Base-by-base conservation (phyloP, 2,797 vertebrate genomes). In the Cichlasoma orientale region DNA sequence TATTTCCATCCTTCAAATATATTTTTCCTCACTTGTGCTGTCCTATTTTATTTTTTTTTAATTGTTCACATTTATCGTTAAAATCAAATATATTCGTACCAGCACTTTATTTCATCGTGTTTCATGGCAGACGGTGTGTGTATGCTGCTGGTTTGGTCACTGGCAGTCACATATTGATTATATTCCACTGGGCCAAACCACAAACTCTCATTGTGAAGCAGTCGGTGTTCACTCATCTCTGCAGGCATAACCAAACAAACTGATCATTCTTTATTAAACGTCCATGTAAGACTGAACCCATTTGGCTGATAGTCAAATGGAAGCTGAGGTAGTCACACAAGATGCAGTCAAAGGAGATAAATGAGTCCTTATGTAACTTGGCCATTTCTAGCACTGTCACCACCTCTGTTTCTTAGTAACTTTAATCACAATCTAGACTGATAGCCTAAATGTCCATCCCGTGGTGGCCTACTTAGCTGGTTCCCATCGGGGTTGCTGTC, bases 41-140 rank as follows among this genome's bases (percentile, higher is more conserved):
- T 85, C 79, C 80, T 80, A 56, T 82, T 73, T 66, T 47, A 3
- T 4, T 86, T 88, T 86, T 78, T 90, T 88, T 87, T 77, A 87
- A 84, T 23, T 86, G 86, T 94, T 81, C 88, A 92, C 89, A 89
- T 90, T 90, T 92, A 83, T 92, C 89, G 85, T 93, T 88, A 38
- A 86, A 92, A 82, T 88, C 83, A 91, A 91, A 91, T 90, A 84
- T 92, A 90, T 94, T 90, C 91, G 93, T 94, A 95, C 91, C 90
- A 94, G 94, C 95, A 96, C 96, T 96, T 96, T 96, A 96, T 95
- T 94, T 94, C 90, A 83, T 92, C 90, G 92, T 93, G 92, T 93
- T 84, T 84, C 76, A 80, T 85, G 84, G 82, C 88, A 90, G 89
- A 91, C 77, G 41, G 84, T 86, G 83, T 90, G 88, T 92, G 85